A percentile compares a stretch with the other conserved stretches of the same genome.
phyloP scores from a whole-genome alignment of 2,888 invertebrate genomes.

The Adelognathus sp. region DNA sequence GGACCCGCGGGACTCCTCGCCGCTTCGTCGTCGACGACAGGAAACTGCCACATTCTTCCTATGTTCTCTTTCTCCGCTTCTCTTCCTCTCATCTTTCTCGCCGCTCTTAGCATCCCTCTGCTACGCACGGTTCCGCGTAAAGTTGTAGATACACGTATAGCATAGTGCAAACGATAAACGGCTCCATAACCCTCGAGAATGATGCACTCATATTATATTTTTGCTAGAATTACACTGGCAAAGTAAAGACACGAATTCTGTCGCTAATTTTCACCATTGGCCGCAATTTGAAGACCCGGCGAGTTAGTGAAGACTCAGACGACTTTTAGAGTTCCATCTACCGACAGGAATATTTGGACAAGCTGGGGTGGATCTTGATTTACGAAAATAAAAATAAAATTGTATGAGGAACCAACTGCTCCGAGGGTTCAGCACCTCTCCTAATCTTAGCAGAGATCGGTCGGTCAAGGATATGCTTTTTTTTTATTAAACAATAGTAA shows the following conservation, averaged over 20 bases:
- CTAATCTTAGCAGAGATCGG: too few relatives aligned
- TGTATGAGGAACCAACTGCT: too few relatives aligned
- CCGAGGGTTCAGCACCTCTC: too few relatives aligned
- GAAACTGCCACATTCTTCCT: conserved; percentile 72
- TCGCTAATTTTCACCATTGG: neutral
- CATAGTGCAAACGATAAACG: neutral
- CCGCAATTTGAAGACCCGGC: neutral
- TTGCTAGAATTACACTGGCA: neutral
- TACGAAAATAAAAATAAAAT: too few relatives aligned
- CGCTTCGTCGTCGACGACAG: conserved; percentile 63
- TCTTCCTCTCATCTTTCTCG: conserved; percentile 57
- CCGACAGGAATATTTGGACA: too few relatives aligned
- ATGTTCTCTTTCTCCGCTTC: conserved; percentile 53
- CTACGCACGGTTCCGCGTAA: neutral
- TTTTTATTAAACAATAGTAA: too few relatives aligned
- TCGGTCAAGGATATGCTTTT: too few relatives aligned
- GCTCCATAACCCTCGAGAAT: conserved; percentile 1
- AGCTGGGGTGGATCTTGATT: too few relatives aligned
- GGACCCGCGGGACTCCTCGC: conserved; percentile 46
- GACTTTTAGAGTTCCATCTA: too few relatives aligned
- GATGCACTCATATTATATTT: neutral
- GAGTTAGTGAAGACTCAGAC: too few relatives aligned
- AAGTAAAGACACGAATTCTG: neutral
- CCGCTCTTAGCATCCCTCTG: conserved; percentile 27
- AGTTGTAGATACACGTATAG: conserved; percentile 12